phyloP scores from a whole-genome alignment of 1,140 invertebrate species.

The Drosophila nigrodunni region DNA sequence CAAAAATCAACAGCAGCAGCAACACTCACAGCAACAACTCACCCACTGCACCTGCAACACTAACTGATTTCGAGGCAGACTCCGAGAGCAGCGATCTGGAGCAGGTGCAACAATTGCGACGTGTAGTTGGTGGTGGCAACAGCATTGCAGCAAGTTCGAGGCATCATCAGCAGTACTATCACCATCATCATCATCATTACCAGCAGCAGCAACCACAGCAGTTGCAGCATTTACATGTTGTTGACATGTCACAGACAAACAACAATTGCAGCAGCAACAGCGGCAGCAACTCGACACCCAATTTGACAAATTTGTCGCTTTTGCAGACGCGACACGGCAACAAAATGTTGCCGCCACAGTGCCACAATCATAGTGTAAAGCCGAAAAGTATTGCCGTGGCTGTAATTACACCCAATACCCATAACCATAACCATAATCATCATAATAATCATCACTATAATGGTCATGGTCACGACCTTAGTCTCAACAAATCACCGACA shows the following conservation, averaged over 20 bases:
- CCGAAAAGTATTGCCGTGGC: constrained; percentile 78
- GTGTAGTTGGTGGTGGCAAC: constrained; percentile 1
- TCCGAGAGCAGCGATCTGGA: constrained; percentile 83
- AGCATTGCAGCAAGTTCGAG: no score
- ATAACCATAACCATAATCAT: constrained; percentile 37
- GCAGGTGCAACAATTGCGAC: constrained; percentile 58
- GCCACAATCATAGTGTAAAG: constrained; percentile 42
- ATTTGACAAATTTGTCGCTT: constrained; percentile 35
- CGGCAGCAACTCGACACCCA: constrained; percentile 34
- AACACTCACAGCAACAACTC: constrained; percentile 1
- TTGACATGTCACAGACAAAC: constrained; percentile 31
- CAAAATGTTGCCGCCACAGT: constrained; percentile 61
- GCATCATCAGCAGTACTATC: constrained; percentile 9
- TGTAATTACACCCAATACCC: constrained; percentile 74
- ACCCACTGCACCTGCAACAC: constrained; percentile 45
- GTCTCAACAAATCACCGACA: constrained; percentile 66
- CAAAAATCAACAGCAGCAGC: constrained; percentile 16
- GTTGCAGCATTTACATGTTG: constrained; percentile 3
- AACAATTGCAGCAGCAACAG: background rate
- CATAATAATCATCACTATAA: constrained; percentile 25
- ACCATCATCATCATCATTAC: background rate
- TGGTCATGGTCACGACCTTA: constrained; percentile 47
- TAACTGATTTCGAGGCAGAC: constrained; percentile 83
- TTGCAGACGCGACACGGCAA: constrained; percentile 50
- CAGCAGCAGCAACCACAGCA: constrained; percentile 1